phyloP scores from a whole-genome alignment of 2,888 invertebrate genomes.

The Adineta ricciae region DNA sequence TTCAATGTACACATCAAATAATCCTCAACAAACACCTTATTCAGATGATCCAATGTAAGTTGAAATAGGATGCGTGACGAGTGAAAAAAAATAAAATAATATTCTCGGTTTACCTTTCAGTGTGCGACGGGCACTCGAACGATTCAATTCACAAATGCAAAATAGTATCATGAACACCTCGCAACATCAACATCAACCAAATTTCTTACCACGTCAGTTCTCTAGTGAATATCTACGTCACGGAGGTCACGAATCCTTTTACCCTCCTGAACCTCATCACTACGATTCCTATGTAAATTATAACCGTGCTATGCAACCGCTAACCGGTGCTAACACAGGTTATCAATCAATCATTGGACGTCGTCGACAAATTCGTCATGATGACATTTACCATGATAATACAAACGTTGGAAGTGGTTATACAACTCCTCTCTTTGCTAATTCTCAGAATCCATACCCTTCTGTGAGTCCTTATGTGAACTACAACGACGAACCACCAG shows the following conservation, averaged over 20 bases:
- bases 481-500: neutral
- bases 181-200: neutral
- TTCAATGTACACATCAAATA: neutral
- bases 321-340: neutral
- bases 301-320: neutral
- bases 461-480: neutral
- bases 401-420: neutral
- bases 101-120: neutral
- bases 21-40: neutral
- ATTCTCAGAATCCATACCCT: neutral
- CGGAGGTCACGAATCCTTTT: neutral
- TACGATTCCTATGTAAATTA: neutral
- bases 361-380: neutral
- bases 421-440: neutral
- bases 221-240: neutral
- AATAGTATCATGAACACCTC: neutral
- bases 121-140: slow-evolving; percentile 15
- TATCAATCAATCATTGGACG: slow-evolving; percentile 17
- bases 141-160: slow-evolving; percentile 19
- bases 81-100: neutral
- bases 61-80: neutral
- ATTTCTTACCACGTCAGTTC: neutral
- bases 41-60: slow-evolving; percentile 20
- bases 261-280: neutral
- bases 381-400: neutral